Evolutionary conservation across 2,888 invertebrate genomes (phyloP).

Genomic region (Sinodicranocentrus sp.): DNA sequence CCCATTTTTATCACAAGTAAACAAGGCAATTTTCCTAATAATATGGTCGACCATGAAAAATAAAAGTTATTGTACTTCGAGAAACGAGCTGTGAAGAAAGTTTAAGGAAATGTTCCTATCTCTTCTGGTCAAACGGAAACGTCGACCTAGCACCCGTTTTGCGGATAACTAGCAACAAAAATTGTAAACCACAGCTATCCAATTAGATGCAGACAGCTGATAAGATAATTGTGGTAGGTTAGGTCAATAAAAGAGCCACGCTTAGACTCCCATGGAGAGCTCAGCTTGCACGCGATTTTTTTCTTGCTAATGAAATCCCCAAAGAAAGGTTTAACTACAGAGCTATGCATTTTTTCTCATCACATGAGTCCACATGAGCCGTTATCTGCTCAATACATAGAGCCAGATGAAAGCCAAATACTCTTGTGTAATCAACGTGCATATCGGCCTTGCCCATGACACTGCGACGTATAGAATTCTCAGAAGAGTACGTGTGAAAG

Average conservation of each 20-base stretch:
- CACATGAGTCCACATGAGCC: too few relatives aligned
- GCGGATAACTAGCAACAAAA: neutral
- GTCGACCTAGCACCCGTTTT: neutral
- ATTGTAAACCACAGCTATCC: neutral
- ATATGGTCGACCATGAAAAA: neutral
- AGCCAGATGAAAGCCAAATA: too few relatives aligned
- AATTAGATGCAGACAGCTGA: slow-evolving; percentile 2
- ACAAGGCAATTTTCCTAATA: too few relatives aligned
- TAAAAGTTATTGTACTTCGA: neutral
- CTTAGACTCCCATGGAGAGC: neutral
- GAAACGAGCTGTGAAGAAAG: neutral
- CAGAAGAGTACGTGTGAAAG: too few relatives aligned
- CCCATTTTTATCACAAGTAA: too few relatives aligned
- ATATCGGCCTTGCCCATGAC: too few relatives aligned
- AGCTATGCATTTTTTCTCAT: too few relatives aligned
- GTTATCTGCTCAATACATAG: too few relatives aligned
- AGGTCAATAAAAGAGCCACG: slow-evolving; percentile 1
- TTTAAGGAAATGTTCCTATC: too few relatives aligned
- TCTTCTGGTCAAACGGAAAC: too few relatives aligned
- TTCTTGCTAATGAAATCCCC: slow-evolving; percentile 38
- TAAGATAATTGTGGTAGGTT: slow-evolving; percentile 39
- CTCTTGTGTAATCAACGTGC: too few relatives aligned
- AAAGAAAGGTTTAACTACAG: slow-evolving; percentile 18
- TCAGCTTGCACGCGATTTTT: slow-evolving; percentile 18
- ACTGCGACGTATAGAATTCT: too few relatives aligned